A percentile compares a stretch with the other conserved stretches of the same genome.
Conservation (phyloP, 2,888 invertebrate species). For the Dromius quadrimaculatus region DNA sequence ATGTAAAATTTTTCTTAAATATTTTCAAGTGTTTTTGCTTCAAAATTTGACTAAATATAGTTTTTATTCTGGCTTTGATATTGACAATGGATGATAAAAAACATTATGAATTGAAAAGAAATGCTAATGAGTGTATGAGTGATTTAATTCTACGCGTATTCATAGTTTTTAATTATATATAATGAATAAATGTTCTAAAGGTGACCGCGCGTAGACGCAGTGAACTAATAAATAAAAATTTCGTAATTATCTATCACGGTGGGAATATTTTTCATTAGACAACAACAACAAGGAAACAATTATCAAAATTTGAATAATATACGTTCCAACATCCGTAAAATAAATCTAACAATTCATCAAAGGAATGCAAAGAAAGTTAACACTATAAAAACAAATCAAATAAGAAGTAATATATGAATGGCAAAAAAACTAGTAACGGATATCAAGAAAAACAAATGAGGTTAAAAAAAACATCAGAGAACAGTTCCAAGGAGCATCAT, state of each 20-base stretch:
- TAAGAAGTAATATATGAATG: conserved; percentile 27
- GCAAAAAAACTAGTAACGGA: conserved; percentile 41
- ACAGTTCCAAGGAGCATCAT: conserved; percentile 36
- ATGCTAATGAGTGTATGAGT: no score
- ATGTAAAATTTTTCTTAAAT: no score
- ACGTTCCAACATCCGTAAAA: conserved; percentile 28
- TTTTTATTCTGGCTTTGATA: no score
- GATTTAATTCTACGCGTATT: no score
- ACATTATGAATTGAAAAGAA: no score
- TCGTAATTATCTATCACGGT: conserved; percentile 4
- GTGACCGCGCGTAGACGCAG: background rate
- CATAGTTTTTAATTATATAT: no score
- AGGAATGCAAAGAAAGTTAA: conserved; percentile 33
- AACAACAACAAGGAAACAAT: conserved; percentile 29
- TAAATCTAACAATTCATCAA: conserved; percentile 37
- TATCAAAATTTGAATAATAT: conserved; percentile 33
- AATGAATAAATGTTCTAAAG: conserved; percentile 10
- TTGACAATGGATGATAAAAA: no score
- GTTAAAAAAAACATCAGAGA: conserved; percentile 34
- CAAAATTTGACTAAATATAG: no score
- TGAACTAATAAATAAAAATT: conserved; percentile 28
- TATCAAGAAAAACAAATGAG: conserved; percentile 41
- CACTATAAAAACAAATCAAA: background rate
- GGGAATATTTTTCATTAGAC: conserved; percentile 19
- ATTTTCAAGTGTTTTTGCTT: no score